Base-by-base conservation (phyloP, 2,113 vertebrate species). In the Sprattus sprattus region DNA sequence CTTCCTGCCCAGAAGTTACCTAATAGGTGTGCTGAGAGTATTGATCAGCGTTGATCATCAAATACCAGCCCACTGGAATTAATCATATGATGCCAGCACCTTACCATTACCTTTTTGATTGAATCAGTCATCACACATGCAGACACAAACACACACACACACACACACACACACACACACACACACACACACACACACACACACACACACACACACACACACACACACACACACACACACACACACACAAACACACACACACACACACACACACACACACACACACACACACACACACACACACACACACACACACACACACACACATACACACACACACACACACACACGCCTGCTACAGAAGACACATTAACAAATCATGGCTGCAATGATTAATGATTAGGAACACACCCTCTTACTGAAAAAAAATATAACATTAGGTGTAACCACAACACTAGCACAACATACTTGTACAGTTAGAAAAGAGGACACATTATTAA, bases 131-230 rank as follows among this genome's bases (percentile, higher is more conserved):
- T 47, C 46, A 47, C 46, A 47, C 46, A 47, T 0, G 10, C 46
- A 47, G 6, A 47, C 46, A 47, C 46, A 47, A 2, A 47, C 46
- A 39, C 39, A 39, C 39, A 39, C 46, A n/a, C 57, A 3, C 57
- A 0, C 84, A 60, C 84, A 60, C 28, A 57, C 82, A 18, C 49
- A 83, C 82, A 57, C 82, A 32, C 49, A 54, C 49, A 57, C 82
- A 83, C 25, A 32, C 50, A 83, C 50, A 39, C 50, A 83, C 50
- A 39, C 49, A 39, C 49, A 57, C 50, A 44, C 82, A 83, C 82
- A 83, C 82, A 83, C 82, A 83, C 82, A 83, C 50, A 83, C 82
- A 83, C 50, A 83, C 82, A 54, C 82, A 83, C 49, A 83, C 82
- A 82, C 47, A 52, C 46, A 39, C 32, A 52, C 83, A 75, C 20